A percentile compares a stretch with the other conserved stretches of the same genome.
These are phyloP conservation scores for Rhodinocichla rosea DNA, from an alignment of 2,113 vertebrate species.

Conservation along the genomic window DNA sequence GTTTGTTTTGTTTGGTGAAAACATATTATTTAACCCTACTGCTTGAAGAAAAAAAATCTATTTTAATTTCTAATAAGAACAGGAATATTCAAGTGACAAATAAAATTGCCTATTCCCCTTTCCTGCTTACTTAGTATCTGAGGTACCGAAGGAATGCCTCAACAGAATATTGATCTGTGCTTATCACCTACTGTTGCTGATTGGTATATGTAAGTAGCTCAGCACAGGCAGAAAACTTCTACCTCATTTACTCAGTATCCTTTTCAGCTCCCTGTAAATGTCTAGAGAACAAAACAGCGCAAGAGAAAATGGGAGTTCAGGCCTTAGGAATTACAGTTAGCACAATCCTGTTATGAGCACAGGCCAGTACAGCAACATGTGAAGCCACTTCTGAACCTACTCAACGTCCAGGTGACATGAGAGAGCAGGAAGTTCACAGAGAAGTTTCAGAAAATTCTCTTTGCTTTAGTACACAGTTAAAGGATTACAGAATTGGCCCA, in stretches of 20 bases:
- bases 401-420: neutral
- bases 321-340: neutral
- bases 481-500: neutral
- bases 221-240: neutral
- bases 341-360: accelerated
- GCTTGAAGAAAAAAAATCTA: neutral
- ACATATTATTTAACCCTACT: neutral
- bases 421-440: neutral
- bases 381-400: neutral
- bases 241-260: neutral
- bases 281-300: neutral
- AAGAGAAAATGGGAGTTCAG: neutral
- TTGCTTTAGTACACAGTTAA: neutral
- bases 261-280: neutral
- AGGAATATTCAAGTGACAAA: neutral
- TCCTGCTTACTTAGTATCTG: neutral
- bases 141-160: neutral
- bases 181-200: neutral
- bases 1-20: neutral
- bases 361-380: neutral
- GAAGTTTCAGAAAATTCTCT: neutral
- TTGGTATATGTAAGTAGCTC: neutral
- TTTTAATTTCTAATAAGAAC: neutral
- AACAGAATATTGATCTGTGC: neutral
- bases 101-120: neutral